Percentiles rank a stretch among this genome's conserved stretches.
These are phyloP conservation scores for Stenodema calcarata DNA, from an alignment of 2,888 invertebrate species.

Conservation along the genomic window DNA sequence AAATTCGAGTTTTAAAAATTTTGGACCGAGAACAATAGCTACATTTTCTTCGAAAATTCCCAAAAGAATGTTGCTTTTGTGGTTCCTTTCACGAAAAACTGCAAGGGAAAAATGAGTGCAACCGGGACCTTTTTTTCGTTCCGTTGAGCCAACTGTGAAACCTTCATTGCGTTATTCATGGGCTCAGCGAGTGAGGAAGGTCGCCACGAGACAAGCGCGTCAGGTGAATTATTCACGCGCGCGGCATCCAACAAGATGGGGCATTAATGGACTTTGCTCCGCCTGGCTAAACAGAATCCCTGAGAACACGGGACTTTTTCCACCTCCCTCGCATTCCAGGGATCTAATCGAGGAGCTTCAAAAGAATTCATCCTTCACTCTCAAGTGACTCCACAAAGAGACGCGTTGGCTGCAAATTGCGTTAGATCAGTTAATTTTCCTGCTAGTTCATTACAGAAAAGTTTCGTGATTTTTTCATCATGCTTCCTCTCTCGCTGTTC, in stretches of 20 bases:
- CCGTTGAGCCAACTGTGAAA: neutral
- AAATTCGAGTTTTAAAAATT: too few species aligned
- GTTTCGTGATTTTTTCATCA: neutral
- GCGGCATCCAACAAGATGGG: neutral
- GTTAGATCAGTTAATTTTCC: neutral
- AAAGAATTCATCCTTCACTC: neutral
- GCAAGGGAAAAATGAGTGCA: too few species aligned
- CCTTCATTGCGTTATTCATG: neutral
- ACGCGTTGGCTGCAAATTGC: neutral
- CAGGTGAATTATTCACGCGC: neutral
- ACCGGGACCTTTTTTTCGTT: neutral
- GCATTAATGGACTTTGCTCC: neutral
- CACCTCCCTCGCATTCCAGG: neutral
- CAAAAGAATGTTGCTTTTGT: too few species aligned
- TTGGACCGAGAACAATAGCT: too few species aligned
- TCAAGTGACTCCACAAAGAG: neutral
- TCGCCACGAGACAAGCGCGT: neutral
- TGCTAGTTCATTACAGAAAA: neutral
- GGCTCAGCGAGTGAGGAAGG: neutral
- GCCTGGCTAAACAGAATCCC: neutral
- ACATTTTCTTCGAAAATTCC: too few species aligned
- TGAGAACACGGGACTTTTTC: neutral
- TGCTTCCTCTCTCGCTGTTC: neutral
- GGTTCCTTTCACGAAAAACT: too few species aligned
- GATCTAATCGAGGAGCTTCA: neutral